Base-by-base conservation (phyloP, 2,113 vertebrate species). In the Ameiurus melas region DNA sequence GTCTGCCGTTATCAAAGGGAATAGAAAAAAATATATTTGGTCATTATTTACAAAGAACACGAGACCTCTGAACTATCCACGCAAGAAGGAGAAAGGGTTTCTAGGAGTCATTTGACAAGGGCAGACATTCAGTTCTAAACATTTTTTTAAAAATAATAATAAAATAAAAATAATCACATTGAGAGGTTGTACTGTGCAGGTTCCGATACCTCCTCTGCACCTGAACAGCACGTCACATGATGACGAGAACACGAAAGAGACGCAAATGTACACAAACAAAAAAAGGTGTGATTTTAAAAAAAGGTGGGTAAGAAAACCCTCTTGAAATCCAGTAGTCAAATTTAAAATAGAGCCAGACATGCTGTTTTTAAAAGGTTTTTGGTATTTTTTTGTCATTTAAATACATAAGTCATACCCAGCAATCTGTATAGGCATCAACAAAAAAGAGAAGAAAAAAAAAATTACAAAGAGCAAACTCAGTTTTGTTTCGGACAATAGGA, bases 21-120 rank as follows among this genome's bases (percentile, higher is more conserved):
- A 94, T 95, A 96, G 94, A 95, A 95, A 95, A 94, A 95, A 94
- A 94, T 95, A 95, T 95, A 94, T 96, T 97, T 96, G 96, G 96
- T 97, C 95, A 96, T 96, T 97, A 97, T 97, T 97, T 98, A 98
- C 97, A 97, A 91, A 97, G 93, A 96, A 95, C 93, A 94, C 94
- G 94, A 94, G 91, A 93, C 95, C 94, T 95, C 95, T 94, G 93
- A 96, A 94, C 96, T 96, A 96, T 91, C 92, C 95, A 94, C 95
- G 95, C 94, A 93, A 94, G 95, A 93, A 93, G 93, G 94, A 92
- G 55, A 82, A 85, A 93, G 90, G 87, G 84, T 71, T 89, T 83
- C 53, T 20, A 93, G 92, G 89, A 91, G 79, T 91, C 43, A 90
- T 95, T 95, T 96, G 95, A 96, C 95, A 95, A 95, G 92, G 95